Conservation (phyloP, 2,113 vertebrate genomes). For the Tetrax tetrax region DNA sequence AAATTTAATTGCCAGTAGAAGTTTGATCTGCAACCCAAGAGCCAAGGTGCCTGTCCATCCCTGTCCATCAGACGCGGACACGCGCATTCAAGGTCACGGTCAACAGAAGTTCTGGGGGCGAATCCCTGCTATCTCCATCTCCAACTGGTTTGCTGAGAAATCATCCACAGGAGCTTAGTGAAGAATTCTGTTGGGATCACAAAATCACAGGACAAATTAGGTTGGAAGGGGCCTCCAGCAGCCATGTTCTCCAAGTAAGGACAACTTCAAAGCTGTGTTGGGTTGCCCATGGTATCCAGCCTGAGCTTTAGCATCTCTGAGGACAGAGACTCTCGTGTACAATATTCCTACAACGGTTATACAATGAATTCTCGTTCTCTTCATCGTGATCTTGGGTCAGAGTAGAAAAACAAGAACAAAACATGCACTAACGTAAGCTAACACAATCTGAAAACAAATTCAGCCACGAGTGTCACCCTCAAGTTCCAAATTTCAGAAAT, state of each 20-base stretch:
- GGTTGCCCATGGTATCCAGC: background rate
- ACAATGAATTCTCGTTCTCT: background rate
- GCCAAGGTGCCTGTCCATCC: background rate
- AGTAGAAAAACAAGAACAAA: background rate
- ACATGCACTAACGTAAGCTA: background rate
- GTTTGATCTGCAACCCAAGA: background rate
- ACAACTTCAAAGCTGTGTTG: background rate
- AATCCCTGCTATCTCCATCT: background rate
- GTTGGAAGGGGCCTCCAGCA: background rate
- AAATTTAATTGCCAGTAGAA: background rate
- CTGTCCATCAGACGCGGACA: background rate
- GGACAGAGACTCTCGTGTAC: background rate
- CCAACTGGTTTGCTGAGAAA: background rate
- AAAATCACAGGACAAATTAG: background rate
- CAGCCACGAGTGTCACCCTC: background rate
- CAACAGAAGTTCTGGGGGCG: background rate
- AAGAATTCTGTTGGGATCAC: background rate
- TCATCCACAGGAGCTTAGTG: background rate
- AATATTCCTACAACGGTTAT: background rate
- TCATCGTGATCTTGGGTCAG: background rate
- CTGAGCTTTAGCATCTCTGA: background rate
- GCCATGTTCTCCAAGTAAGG: background rate
- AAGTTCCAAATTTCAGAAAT: background rate
- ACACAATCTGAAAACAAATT: background rate
- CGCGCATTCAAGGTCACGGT: fast-evolving